Percentiles rank a stretch among this genome's conserved stretches.
Conservation (phyloP, 2,797 vertebrate genomes). For the Labeo calbasu region DNA sequence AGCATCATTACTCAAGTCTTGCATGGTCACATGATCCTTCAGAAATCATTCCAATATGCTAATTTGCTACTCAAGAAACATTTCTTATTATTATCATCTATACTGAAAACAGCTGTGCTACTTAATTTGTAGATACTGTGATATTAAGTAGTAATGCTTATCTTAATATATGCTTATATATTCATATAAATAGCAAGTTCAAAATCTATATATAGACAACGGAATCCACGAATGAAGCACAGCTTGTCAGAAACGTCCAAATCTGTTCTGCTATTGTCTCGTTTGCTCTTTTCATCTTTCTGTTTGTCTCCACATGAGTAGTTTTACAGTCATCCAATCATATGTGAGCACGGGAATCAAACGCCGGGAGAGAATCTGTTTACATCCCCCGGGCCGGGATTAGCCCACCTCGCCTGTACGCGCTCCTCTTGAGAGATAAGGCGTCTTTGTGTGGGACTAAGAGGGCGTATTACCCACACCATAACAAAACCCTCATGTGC, state of each 20-base stretch:
- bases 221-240: neutral
- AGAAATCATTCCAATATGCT: neutral
- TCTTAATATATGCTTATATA: too few species aligned
- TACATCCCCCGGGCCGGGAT: constrained; percentile 35
- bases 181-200: neutral
- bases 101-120: neutral
- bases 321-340: constrained; percentile 13
- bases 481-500: constrained; percentile 51
- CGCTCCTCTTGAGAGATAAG: constrained; percentile 45
- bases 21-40: neutral
- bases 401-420: constrained; percentile 22
- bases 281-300: neutral
- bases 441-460: constrained; percentile 41
- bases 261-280: neutral
- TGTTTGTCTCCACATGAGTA: neutral
- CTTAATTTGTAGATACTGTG: neutral
- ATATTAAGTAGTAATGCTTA: neutral
- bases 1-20: neutral
- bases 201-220: neutral
- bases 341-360: constrained; percentile 13
- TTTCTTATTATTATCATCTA: too few species aligned
- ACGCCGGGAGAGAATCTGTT: constrained; percentile 29
- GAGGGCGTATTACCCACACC: constrained; percentile 44
- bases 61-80: neutral
- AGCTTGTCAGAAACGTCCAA: neutral